phyloP scores from a whole-genome alignment of 2,113 vertebrate species.

The Scortum barcoo region DNA sequence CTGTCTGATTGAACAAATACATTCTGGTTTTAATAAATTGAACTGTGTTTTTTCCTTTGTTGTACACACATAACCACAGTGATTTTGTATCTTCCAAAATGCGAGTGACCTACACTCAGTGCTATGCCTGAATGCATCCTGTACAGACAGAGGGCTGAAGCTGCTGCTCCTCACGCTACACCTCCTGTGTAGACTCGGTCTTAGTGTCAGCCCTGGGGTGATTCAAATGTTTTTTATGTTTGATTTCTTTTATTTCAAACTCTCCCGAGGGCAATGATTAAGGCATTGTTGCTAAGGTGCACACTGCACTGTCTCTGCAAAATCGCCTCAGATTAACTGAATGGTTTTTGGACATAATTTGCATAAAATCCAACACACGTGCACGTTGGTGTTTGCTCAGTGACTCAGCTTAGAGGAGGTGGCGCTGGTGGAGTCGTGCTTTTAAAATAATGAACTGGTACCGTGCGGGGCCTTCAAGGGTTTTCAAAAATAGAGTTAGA shows the following conservation, averaged over 20 bases:
- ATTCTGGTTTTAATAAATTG: background rate
- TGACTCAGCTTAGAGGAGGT: slow-evolving; percentile 75
- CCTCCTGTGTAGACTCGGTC: background rate
- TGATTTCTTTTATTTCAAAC: slow-evolving; percentile 10
- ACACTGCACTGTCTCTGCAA: slow-evolving; percentile 17
- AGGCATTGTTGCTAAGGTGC: slow-evolving; percentile 13
- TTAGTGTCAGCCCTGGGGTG: slow-evolving; percentile 41
- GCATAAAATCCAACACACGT: slow-evolving; percentile 48
- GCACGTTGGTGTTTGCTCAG: slow-evolving; percentile 56
- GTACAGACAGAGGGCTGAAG: background rate
- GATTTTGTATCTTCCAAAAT: background rate
- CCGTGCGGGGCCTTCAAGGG: slow-evolving; percentile 25
- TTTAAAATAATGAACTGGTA: slow-evolving; percentile 66
- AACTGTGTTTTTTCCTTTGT: background rate
- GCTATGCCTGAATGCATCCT: background rate
- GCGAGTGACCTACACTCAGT: background rate
- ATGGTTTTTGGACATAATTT: slow-evolving; percentile 51
- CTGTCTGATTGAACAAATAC: background rate
- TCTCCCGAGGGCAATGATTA: slow-evolving; percentile 28
- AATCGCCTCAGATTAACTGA: slow-evolving; percentile 51
- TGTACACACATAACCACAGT: background rate
- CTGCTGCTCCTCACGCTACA: background rate
- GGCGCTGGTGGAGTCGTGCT: slow-evolving; percentile 66
- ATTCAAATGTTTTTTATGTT: slow-evolving; percentile 24
- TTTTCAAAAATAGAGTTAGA: slow-evolving; percentile 44